Percentiles rank a stretch among this genome's conserved stretches.
Conservation (phyloP, 2,888 invertebrate genomes). For the Deroplatys truncata region DNA sequence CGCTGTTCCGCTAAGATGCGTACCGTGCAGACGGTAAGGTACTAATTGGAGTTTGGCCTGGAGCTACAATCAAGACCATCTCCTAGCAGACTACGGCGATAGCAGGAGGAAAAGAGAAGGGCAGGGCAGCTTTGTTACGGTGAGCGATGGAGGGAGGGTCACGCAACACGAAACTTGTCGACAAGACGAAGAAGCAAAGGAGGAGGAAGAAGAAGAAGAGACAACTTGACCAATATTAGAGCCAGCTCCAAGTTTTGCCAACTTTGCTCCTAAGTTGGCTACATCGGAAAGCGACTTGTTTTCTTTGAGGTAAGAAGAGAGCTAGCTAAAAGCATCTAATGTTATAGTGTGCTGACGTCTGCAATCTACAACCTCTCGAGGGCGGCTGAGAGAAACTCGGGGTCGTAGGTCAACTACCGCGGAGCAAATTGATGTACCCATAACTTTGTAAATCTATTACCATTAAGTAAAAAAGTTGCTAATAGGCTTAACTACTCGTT, state of each 20-base stretch:
- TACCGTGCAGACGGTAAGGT: constrained; percentile 4
- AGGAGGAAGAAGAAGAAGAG: background rate
- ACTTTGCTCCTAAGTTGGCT: background rate
- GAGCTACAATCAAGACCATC: constrained; percentile 22
- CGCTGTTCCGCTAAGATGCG: background rate
- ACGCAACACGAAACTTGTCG: constrained; percentile 1
- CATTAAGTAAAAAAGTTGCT: background rate
- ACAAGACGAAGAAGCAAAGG: background rate
- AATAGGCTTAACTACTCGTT: background rate
- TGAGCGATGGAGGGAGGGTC: background rate
- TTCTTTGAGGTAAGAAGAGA: background rate
- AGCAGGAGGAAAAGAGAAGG: background rate
- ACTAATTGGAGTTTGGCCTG: constrained; percentile 21
- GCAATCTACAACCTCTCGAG: background rate
- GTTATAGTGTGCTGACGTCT: background rate
- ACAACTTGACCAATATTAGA: constrained; percentile 1
- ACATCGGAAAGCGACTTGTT: background rate
- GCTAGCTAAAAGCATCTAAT: background rate
- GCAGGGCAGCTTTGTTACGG: background rate
- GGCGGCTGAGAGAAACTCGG: background rate
- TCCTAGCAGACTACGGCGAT: background rate
- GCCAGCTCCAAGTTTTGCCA: background rate
- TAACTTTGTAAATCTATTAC: background rate
- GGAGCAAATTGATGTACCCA: background rate
- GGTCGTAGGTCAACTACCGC: background rate